Evolutionary conservation across 2,797 vertebrate genomes (phyloP).

Genomic region (Chromobotia macracanthus): DNA sequence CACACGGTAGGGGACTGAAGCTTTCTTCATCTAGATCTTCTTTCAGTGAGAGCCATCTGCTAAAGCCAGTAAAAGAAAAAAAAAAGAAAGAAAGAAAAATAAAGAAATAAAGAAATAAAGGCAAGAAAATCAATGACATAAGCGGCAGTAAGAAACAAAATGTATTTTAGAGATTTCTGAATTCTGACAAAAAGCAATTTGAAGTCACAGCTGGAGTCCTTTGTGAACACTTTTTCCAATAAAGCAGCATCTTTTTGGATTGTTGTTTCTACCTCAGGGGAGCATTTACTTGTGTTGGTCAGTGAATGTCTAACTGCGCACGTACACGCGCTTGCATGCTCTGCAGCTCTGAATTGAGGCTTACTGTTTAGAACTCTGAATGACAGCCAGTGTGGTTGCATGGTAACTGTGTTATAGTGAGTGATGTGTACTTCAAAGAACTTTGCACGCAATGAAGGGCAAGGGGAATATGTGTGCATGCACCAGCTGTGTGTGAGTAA

Average conservation of each 20-base stretch:
- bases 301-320: neutral
- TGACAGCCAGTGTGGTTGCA: slow-evolving; percentile 23
- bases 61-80: neutral
- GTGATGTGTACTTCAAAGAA: slow-evolving; percentile 42
- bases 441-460: slow-evolving; percentile 1
- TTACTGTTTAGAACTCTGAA: slow-evolving; percentile 21
- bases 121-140: slow-evolving; percentile 13
- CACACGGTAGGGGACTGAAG: slow-evolving; percentile 48
- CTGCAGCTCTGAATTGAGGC: slow-evolving; percentile 1
- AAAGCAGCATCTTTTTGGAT: no score
- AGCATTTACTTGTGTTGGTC: neutral
- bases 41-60: slow-evolving; percentile 51
- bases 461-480: neutral
- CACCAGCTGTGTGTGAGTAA: neutral
- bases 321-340: no score
- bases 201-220: neutral
- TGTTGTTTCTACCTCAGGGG: neutral
- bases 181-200: neutral
- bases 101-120: slow-evolving; percentile 4
- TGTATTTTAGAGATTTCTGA: neutral
- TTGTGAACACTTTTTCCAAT: slow-evolving; percentile 13
- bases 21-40: slow-evolving; percentile 46
- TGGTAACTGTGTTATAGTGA: slow-evolving; percentile 44
- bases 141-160: neutral
- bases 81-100: slow-evolving; percentile 11